These are phyloP conservation scores for Notocelia uddmanniana DNA, from an alignment of 2,888 invertebrate species.

Conservation along the genomic window DNA sequence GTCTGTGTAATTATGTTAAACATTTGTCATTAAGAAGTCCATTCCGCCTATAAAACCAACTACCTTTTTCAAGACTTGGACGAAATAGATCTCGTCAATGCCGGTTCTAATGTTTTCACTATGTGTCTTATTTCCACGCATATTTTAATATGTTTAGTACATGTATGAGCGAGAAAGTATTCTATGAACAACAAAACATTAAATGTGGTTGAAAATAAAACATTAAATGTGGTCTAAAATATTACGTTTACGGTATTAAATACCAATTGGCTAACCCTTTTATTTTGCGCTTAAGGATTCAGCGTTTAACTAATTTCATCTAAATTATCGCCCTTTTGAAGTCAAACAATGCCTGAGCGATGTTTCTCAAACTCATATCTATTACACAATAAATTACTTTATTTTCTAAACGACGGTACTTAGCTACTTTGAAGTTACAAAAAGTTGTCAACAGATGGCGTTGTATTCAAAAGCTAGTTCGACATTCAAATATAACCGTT, in stretches of 20 bases:
- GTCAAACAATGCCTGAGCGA: not conserved
- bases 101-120: too few relatives aligned
- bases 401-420: not conserved
- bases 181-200: too few relatives aligned
- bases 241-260: slow-evolving; percentile 18
- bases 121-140: not conserved
- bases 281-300: slow-evolving; percentile 35
- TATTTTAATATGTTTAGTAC: not conserved
- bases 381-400: not conserved
- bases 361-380: not conserved
- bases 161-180: too few relatives aligned
- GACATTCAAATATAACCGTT: slow-evolving; percentile 1
- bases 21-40: not conserved
- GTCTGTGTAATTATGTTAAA: not conserved
- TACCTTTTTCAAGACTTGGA: not conserved
- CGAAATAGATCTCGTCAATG: too few relatives aligned
- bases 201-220: too few relatives aligned
- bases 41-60: slow-evolving; percentile 5
- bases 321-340: slow-evolving; percentile 4
- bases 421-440: not conserved
- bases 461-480: slow-evolving; percentile 2
- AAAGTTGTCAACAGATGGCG: slow-evolving; percentile 8
- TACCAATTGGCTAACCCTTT: slow-evolving; percentile 19
- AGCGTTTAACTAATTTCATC: slow-evolving; percentile 31
- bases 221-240: too few relatives aligned